phyloP scores from a whole-genome alignment of 1,140 invertebrate species.

The Neomicropteryx cornuta region DNA sequence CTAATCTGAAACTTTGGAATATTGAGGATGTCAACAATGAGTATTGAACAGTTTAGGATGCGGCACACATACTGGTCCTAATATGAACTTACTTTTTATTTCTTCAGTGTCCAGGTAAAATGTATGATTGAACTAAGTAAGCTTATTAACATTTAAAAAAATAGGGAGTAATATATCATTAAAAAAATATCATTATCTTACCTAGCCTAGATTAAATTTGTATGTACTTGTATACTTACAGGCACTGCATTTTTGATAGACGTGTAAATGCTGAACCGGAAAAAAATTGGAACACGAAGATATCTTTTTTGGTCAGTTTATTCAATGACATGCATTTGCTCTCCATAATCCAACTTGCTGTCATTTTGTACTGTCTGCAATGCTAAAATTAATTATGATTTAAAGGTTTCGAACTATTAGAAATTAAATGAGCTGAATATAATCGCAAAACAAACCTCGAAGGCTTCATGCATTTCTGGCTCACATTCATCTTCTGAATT shows the following conservation, averaged over 20 bases:
- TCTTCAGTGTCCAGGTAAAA: no score
- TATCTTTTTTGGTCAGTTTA: slow-evolving; percentile 54
- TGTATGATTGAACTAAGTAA: background rate
- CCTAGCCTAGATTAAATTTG: slow-evolving; percentile 6
- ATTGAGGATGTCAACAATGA: no score
- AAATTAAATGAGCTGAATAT: background rate
- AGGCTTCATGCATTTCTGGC: slow-evolving; percentile 34
- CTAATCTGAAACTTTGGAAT: no score
- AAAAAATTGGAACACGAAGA: slow-evolving; percentile 65
- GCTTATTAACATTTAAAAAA: background rate
- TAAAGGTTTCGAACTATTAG: background rate
- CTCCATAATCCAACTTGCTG: slow-evolving; percentile 29
- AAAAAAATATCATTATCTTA: no score
- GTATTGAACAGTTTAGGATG: no score
- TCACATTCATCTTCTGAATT: slow-evolving; percentile 29
- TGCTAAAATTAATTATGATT: slow-evolving; percentile 5
- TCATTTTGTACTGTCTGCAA: slow-evolving; percentile 33
- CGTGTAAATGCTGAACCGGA: slow-evolving; percentile 55
- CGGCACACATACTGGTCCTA: no score
- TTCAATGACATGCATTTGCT: slow-evolving; percentile 21
- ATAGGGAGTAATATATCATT: slow-evolving; percentile 7
- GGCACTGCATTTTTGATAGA: slow-evolving; percentile 49
- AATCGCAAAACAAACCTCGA: slow-evolving; percentile 20
- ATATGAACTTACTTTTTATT: no score
- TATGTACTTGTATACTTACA: slow-evolving; percentile 40